phyloP scores from a whole-genome alignment of 2,797 vertebrate species.

The Microhierax caerulescens region DNA sequence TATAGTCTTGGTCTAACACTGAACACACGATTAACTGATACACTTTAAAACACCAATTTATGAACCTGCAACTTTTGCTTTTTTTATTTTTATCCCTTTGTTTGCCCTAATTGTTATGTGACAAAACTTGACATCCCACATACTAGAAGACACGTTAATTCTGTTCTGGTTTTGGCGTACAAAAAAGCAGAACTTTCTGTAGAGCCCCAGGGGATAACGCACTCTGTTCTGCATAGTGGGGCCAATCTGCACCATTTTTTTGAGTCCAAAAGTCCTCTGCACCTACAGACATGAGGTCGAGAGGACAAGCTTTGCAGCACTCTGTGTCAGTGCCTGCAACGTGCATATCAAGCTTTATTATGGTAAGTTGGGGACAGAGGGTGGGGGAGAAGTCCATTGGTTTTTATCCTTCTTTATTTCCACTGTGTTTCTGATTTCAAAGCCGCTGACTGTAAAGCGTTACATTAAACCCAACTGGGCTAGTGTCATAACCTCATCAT shows the following conservation, averaged over 20 bases:
- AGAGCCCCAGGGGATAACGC: background rate
- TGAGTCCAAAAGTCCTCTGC: background rate
- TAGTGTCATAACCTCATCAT: background rate
- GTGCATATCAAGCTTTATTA: background rate
- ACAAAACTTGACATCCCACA: background rate
- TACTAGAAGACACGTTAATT: background rate
- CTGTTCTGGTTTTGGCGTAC: background rate
- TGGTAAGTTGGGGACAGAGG: no score
- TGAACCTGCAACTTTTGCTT: background rate
- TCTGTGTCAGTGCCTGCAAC: background rate
- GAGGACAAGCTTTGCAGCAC: background rate
- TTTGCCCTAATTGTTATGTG: background rate
- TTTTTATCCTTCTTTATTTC: background rate
- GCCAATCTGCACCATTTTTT: background rate
- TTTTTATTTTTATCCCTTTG: background rate
- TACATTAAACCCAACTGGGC: background rate
- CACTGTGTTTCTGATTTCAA: background rate
- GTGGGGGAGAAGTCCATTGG: background rate
- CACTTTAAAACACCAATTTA: background rate
- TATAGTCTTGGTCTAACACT: background rate
- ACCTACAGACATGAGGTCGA: background rate
- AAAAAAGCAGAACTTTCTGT: background rate
- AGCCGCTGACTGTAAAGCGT: background rate
- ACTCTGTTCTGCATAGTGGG: background rate
- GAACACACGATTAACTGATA: background rate